phyloP scores from a whole-genome alignment of 2,797 vertebrate species.

The Moxostoma hubbsi region DNA sequence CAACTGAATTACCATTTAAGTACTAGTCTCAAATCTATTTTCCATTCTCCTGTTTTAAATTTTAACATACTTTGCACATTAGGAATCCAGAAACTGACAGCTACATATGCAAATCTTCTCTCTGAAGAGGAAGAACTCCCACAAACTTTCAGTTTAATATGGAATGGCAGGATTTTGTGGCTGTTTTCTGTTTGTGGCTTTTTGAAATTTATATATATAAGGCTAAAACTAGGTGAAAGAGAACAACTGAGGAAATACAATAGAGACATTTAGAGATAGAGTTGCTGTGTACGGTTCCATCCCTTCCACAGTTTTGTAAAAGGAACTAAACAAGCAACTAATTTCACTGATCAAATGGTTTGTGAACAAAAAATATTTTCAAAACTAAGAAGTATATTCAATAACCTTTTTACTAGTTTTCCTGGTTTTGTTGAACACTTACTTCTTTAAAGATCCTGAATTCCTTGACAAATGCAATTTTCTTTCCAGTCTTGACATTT shows the following conservation, averaged over 20 bases:
- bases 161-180: neutral
- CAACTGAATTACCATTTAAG: constrained; percentile 41
- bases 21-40: constrained; percentile 46
- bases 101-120: constrained; percentile 34
- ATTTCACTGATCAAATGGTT: constrained; percentile 15
- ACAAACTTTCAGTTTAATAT: constrained; percentile 12
- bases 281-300: neutral
- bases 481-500: too few species aligned
- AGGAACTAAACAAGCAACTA: neutral
- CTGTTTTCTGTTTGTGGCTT: constrained; percentile 30
- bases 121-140: constrained; percentile 30
- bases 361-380: neutral
- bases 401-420: neutral
- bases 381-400: neutral
- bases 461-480: too few species aligned
- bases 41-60: constrained; percentile 39
- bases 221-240: neutral
- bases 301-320: neutral
- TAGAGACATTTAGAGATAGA: constrained; percentile 34
- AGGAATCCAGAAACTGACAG: constrained; percentile 36
- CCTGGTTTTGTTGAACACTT: neutral
- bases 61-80: constrained; percentile 39
- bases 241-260: constrained; percentile 10
- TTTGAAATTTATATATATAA: constrained; percentile 35
- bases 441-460: neutral